A percentile compares a stretch with the other conserved stretches of the same genome.
These are phyloP conservation scores for Eilema sororculum DNA, from an alignment of 2,888 invertebrate genomes.

Conservation along the genomic window DNA sequence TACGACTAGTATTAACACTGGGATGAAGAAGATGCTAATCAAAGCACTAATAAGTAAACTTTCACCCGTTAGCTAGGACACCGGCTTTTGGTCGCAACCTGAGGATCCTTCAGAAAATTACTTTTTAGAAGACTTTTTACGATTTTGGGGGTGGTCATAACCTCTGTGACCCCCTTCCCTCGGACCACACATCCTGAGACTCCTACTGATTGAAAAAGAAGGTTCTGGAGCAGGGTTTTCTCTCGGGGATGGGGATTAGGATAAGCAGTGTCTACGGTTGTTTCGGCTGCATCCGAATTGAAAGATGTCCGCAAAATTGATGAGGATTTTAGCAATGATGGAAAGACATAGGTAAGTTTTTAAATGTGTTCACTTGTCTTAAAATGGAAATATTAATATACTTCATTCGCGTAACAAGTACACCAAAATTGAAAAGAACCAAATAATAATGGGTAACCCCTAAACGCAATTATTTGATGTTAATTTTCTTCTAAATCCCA, in stretches of 20 bases:
- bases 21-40: too few species aligned
- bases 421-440: neutral
- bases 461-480: constrained; percentile 13
- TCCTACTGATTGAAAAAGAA: too few species aligned
- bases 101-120: too few species aligned
- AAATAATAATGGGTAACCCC: neutral
- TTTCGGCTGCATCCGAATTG: neutral
- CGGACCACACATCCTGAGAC: too few species aligned
- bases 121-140: too few species aligned
- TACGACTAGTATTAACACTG: too few species aligned
- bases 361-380: neutral
- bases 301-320: neutral
- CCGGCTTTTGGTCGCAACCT: too few species aligned
- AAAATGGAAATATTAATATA: neutral
- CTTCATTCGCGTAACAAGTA: neutral
- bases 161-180: too few species aligned
- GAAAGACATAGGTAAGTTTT: too few species aligned
- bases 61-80: neutral
- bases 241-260: neutral
- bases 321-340: too few species aligned
- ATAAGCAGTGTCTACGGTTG: neutral
- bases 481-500: constrained; percentile 31
- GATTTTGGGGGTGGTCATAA: too few species aligned
- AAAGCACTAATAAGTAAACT: neutral
- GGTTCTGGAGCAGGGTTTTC: too few species aligned